Conservation (phyloP, 2,113 vertebrate genomes). For the Oryzias javanicus region DNA sequence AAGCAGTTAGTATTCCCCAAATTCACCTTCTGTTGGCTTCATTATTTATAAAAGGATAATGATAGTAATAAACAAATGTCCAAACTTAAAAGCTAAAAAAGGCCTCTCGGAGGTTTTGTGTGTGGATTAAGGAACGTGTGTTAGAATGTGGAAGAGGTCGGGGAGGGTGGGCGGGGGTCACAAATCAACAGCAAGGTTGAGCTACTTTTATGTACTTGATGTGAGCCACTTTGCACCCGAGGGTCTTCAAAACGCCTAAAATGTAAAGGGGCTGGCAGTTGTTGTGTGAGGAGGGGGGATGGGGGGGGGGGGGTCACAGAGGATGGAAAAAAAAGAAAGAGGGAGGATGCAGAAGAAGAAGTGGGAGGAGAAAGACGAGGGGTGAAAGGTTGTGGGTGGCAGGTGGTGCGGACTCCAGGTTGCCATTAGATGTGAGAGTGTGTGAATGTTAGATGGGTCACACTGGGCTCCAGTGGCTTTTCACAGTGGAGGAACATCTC, state of each 20-base stretch:
- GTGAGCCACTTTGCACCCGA: slow-evolving; percentile 47
- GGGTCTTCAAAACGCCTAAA: slow-evolving; percentile 65
- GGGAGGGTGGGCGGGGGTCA: slow-evolving; percentile 21
- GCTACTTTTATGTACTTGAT: slow-evolving; percentile 74
- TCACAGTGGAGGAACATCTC: not conserved
- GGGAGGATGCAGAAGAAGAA: slow-evolving; percentile 26
- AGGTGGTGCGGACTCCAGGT: slow-evolving; percentile 57
- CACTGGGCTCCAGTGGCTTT: slow-evolving; percentile 1
- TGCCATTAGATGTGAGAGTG: slow-evolving; percentile 25
- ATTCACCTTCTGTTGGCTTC: too few species aligned
- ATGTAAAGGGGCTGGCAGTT: slow-evolving; percentile 68
- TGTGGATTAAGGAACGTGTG: slow-evolving; percentile 15
- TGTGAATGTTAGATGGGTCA: not conserved
- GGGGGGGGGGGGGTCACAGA: slow-evolving; percentile 42
- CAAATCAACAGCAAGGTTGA: slow-evolving; percentile 46
- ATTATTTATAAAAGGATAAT: too few species aligned
- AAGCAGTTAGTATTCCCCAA: too few species aligned
- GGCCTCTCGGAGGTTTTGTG: slow-evolving; percentile 2
- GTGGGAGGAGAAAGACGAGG: slow-evolving; percentile 39
- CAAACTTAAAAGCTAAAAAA: not conserved
- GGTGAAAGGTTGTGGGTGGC: slow-evolving; percentile 47
- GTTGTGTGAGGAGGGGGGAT: slow-evolving; percentile 12
- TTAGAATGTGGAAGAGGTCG: slow-evolving; percentile 4
- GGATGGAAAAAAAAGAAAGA: slow-evolving; percentile 18
- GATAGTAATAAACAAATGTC: slow-evolving; percentile 3